Percentiles rank a stretch among this genome's conserved stretches.
phyloP scores from a whole-genome alignment of 2,113 vertebrate species.

The Scartelaos histophorus region DNA sequence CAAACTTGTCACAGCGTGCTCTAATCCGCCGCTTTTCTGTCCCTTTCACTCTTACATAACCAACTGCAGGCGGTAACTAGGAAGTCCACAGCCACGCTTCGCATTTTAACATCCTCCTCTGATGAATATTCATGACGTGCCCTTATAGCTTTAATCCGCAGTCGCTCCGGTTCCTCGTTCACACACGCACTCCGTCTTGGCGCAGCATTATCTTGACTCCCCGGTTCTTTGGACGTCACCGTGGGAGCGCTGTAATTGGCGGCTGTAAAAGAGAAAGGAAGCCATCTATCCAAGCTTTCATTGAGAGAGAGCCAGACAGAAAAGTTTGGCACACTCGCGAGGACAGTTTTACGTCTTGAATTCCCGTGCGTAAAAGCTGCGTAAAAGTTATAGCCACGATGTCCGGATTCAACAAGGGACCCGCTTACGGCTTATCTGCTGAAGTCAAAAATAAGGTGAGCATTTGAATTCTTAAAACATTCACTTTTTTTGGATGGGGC shows the following conservation, averaged over 20 bases:
- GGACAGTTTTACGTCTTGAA: neutral
- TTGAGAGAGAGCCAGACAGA: constrained; percentile 47
- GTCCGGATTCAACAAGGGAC: constrained; percentile 74
- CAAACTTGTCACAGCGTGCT: neutral
- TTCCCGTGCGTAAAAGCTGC: neutral
- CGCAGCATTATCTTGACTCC: constrained; percentile 46
- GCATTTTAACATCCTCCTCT: neutral
- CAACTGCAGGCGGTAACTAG: constrained; percentile 1
- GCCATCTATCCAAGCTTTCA: constrained; percentile 58
- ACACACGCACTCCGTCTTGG: neutral
- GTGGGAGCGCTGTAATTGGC: constrained; percentile 69
- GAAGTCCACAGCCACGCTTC: neutral
- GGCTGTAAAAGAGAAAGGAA: constrained; percentile 63
- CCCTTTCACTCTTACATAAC: neutral
- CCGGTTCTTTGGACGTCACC: constrained; percentile 39
- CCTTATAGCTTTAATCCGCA: neutral
- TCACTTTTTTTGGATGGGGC: constrained; percentile 9
- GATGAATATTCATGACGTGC: constrained; percentile 14
- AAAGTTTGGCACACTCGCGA: constrained; percentile 35
- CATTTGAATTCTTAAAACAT: neutral
- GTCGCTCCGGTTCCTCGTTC: neutral
- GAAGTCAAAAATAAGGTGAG: constrained; percentile 78
- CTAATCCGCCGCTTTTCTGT: neutral
- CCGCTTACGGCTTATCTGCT: constrained; percentile 76
- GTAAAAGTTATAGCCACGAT: constrained; percentile 39